Percentiles rank a stretch among this genome's conserved stretches.
phyloP scores from a whole-genome alignment of 1,140 invertebrate species.

The Diorhabda elongata region DNA sequence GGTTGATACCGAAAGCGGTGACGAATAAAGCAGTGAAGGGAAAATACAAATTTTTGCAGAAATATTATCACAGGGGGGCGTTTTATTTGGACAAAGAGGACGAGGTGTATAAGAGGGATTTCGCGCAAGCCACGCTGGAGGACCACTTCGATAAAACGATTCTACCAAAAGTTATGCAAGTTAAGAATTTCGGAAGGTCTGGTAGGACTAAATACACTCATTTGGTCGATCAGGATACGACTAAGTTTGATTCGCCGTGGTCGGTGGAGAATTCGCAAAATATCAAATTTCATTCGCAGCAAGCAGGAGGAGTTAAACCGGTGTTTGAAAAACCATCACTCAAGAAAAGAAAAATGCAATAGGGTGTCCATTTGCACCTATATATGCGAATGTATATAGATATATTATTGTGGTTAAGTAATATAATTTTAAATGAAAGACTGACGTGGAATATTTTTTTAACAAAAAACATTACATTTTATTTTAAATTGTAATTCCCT shows the following conservation, averaged over 20 bases:
- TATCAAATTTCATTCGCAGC: slow-evolving; percentile 83
- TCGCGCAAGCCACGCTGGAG: slow-evolving; percentile 93
- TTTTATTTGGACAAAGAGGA: slow-evolving; percentile 97
- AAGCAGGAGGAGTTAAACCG: slow-evolving; percentile 95
- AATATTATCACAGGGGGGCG: slow-evolving; percentile 96
- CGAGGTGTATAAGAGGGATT: slow-evolving; percentile 87
- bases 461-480: no score
- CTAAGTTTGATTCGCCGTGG: slow-evolving; percentile 97
- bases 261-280: slow-evolving; percentile 84
- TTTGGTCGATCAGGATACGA: slow-evolving; percentile 98
- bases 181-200: slow-evolving; percentile 98
- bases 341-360: slow-evolving; percentile 56
- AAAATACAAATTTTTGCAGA: slow-evolving; percentile 99
- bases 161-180: slow-evolving; percentile 99
- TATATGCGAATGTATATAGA: no score
- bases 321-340: slow-evolving; percentile 83
- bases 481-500: no score
- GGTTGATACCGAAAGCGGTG: slow-evolving; percentile 88
- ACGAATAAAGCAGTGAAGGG: slow-evolving; percentile 96
- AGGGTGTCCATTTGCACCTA: no score
- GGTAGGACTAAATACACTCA: slow-evolving; percentile 99
- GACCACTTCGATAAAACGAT: slow-evolving; percentile 99
- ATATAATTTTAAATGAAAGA: no score
- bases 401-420: no score
- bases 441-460: no score